These are phyloP conservation scores for Glaucomys volans DNA, from an alignment of 2,113 vertebrate genomes.

Conservation along the genomic window DNA sequence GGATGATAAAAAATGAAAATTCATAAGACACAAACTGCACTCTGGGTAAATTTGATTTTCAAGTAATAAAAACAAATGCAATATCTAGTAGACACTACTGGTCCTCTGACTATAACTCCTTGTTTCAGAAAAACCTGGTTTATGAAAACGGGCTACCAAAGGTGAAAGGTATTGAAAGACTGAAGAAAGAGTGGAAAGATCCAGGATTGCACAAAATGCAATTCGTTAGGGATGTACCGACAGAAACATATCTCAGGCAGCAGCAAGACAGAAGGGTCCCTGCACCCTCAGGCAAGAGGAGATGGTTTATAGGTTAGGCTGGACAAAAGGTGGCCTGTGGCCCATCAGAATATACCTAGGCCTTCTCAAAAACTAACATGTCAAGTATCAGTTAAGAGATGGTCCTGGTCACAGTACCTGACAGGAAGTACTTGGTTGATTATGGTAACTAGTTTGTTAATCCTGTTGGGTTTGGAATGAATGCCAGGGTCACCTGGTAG, in stretches of 20 bases:
- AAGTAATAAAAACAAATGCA: neutral
- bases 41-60: neutral
- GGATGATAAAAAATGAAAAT: neutral
- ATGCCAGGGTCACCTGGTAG: neutral
- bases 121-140: neutral
- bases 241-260: neutral
- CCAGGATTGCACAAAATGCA: neutral
- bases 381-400: neutral
- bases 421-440: neutral
- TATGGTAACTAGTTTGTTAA: neutral
- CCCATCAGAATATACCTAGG: neutral
- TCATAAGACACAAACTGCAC: neutral
- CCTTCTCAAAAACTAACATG: neutral
- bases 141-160: neutral
- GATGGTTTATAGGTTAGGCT: neutral
- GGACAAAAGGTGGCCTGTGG: neutral
- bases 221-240: neutral
- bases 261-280: neutral
- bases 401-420: neutral
- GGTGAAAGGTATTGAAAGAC: neutral
- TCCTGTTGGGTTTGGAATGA: neutral
- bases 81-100: accelerated
- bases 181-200: neutral
- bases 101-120: neutral
- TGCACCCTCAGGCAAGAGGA: neutral